A percentile compares a stretch with the other conserved stretches of the same genome.
Conservation (phyloP, 2,113 vertebrate species). For the Benitochromis conjunctus region DNA sequence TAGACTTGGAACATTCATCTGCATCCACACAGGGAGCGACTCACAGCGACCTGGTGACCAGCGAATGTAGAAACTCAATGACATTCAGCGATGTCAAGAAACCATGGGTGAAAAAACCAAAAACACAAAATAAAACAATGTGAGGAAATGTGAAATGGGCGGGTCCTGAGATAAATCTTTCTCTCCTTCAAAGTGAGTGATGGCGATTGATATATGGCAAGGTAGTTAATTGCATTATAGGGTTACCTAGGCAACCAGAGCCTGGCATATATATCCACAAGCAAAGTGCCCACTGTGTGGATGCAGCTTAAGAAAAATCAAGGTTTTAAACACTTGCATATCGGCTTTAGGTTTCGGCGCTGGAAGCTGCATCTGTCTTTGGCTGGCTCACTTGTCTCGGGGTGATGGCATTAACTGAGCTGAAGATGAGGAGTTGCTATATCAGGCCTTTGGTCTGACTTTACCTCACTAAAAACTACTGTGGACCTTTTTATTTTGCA, state of each 20-base stretch:
- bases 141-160: not conserved
- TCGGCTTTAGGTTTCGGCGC: not conserved
- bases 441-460: not conserved
- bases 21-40: not conserved
- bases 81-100: rapidly evolving
- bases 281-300: not conserved
- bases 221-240: not conserved
- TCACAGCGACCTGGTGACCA: not conserved
- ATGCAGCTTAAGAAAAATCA: not conserved
- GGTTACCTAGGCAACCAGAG: not conserved
- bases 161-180: not conserved
- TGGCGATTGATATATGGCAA: not conserved
- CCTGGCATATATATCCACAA: not conserved
- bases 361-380: not conserved
- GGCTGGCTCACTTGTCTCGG: not conserved
- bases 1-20: not conserved
- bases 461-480: not conserved
- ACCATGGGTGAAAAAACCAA: not conserved
- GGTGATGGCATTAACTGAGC: not conserved
- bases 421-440: not conserved
- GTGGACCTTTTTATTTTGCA: not conserved
- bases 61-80: not conserved
- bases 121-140: not conserved
- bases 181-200: not conserved
- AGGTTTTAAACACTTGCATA: not conserved